Conservation (phyloP, 2,113 vertebrate species). For the Brachyistius frenatus region DNA sequence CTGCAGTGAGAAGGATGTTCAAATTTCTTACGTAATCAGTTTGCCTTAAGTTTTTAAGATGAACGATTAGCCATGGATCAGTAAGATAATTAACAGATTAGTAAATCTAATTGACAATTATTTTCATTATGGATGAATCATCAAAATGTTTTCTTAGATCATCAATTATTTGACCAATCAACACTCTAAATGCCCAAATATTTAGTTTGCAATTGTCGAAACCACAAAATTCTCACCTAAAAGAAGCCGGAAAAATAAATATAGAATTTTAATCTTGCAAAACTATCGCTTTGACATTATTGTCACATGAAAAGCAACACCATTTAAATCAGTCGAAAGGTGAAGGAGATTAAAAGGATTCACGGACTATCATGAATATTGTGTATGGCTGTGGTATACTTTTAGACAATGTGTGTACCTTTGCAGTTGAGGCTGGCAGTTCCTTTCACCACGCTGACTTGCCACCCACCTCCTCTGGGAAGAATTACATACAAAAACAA, state of each 20-base stretch:
- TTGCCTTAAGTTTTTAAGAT: not conserved
- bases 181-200: too few species aligned
- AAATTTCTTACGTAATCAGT: not conserved
- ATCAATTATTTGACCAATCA: too few species aligned
- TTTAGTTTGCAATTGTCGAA: too few species aligned
- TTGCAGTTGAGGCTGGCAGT: conserved; percentile 15
- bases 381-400: conserved; percentile 22
- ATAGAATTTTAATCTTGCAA: too few species aligned
- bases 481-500: conserved; percentile 76
- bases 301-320: not conserved
- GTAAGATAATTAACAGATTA: too few species aligned
- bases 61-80: too few species aligned
- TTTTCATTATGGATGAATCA: not conserved
- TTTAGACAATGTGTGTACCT: conserved; percentile 1
- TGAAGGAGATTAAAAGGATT: not conserved
- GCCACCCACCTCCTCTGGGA: conserved; percentile 75
- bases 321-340: not conserved
- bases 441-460: conserved; percentile 40
- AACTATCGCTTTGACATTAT: too few species aligned
- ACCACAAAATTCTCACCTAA: too few species aligned
- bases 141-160: too few species aligned
- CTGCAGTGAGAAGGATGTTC: not conserved
- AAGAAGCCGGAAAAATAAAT: too few species aligned
- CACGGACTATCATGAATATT: conserved; percentile 1
- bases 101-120: not conserved